Base-by-base conservation (phyloP, 2,888 invertebrate genomes). In the Tenthredo mesomela region DNA sequence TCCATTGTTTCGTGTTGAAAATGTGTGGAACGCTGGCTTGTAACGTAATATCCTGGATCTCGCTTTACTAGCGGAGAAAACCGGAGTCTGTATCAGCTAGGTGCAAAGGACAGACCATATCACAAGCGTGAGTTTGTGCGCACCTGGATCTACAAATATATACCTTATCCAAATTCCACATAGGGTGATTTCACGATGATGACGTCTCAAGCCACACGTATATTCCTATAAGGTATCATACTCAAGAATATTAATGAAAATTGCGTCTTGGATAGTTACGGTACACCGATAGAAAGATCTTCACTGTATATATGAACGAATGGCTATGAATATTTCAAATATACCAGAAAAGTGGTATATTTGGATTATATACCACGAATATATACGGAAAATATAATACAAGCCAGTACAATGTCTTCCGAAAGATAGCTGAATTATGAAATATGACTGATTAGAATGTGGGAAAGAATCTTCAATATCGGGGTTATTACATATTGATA, bases 1-100 rank as follows among this genome's bases (percentile, higher is more conserved):
- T 80, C 80, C 61, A 80, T 80, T 80, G 80, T 80, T 80, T 61
- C 61, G 80, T 61, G 21, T 10, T 61, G 80, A 80, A 80, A 80
- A 80, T 80, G 61, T 80, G 50, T 58, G 58, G 80, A 58, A 80
- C 80, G 61, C 61, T 80, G 9, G 80, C 61, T 77, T 80, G 80
- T 80, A 80, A 80, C 80, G 58, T 61, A 58, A 58, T 61, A 80
- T 80, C 61, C 61, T 80, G 61, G 37, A 80, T 58, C 37, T 80
- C 80, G 58, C 61, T 80, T 80, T 61, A 29, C 58, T 58, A 61
- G 15, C 21, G 21, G 80, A 58, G 80, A 29, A 58, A 54, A 77
- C 18, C 80, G 37, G 58, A 21, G 21, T 80, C 43, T 80, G 25
- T 61, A 33, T 10, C n/a, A 33, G 40, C 40, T 61, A 40, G 61